Evolutionary conservation across 2,888 invertebrate species (phyloP).

Genomic region (Diarsia brunnea): DNA sequence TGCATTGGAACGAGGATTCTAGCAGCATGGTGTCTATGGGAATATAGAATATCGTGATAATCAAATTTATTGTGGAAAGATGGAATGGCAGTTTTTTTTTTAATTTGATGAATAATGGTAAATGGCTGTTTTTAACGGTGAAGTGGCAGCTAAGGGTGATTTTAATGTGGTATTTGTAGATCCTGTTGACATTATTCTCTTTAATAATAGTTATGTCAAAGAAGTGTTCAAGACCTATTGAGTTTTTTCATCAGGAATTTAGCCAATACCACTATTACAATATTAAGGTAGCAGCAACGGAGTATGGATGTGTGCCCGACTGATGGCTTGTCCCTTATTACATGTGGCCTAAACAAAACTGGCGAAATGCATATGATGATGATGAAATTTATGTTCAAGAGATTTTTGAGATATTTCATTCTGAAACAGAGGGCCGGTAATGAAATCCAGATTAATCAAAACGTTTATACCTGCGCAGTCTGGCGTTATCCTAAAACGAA

Average conservation of each 20-base stretch:
- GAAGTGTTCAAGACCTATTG: not conserved
- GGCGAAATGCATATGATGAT: too few species aligned
- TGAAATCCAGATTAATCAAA: slow-evolving; percentile 39
- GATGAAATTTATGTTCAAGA: too few species aligned
- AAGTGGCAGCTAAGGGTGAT: not conserved
- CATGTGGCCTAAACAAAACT: too few species aligned
- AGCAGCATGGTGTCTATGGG: slow-evolving; percentile 2
- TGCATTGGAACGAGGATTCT: slow-evolving; percentile 19
- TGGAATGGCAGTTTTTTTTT: not conserved
- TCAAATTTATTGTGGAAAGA: slow-evolving; percentile 11
- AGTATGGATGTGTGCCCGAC: too few species aligned
- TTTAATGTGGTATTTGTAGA: not conserved
- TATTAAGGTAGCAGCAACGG: too few species aligned
- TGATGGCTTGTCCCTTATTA: too few species aligned
- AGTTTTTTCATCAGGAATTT: too few species aligned
- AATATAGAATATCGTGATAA: slow-evolving; percentile 1
- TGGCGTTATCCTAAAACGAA: slow-evolving; percentile 53
- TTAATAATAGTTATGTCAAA: not conserved
- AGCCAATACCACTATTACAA: too few species aligned
- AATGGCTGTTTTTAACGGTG: too few species aligned
- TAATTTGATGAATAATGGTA: too few species aligned
- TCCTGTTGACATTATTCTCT: not conserved
- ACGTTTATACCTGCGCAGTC: slow-evolving; percentile 30
- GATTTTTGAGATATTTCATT: not conserved
- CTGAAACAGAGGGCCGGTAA: not conserved